Percentiles rank a stretch among this genome's conserved stretches.
phyloP scores from a whole-genome alignment of 2,113 vertebrate genomes.

The Larimichthys crocea region DNA sequence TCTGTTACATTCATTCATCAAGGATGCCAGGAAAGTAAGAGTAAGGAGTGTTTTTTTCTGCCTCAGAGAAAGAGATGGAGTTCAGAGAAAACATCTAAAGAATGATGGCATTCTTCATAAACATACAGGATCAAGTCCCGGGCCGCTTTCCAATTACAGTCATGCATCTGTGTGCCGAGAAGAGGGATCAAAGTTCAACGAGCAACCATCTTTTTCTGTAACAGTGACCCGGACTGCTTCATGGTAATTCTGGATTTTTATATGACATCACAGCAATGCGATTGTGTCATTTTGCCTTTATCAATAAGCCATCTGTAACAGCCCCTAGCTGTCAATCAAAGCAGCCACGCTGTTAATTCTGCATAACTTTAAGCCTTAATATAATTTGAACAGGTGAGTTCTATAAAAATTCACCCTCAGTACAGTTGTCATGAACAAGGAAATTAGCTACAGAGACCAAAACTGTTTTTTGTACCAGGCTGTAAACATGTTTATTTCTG shows the following conservation, averaged over 20 bases:
- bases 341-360: too few species aligned
- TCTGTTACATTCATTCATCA: background rate
- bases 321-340: too few species aligned
- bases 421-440: too few species aligned
- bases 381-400: too few species aligned
- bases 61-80: background rate
- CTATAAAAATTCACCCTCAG: too few species aligned
- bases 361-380: too few species aligned
- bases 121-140: background rate
- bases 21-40: background rate
- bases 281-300: too few species aligned
- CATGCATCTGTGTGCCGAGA: background rate
- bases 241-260: background rate
- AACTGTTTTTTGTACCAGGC: too few species aligned
- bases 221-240: background rate
- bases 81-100: background rate
- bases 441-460: too few species aligned
- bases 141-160: background rate
- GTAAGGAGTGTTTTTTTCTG: background rate
- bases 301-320: too few species aligned
- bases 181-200: background rate
- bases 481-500: too few species aligned
- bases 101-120: background rate
- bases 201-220: background rate
- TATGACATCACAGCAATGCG: background rate